Conservation (phyloP, 2,888 invertebrate genomes). For the Catocala nupta region DNA sequence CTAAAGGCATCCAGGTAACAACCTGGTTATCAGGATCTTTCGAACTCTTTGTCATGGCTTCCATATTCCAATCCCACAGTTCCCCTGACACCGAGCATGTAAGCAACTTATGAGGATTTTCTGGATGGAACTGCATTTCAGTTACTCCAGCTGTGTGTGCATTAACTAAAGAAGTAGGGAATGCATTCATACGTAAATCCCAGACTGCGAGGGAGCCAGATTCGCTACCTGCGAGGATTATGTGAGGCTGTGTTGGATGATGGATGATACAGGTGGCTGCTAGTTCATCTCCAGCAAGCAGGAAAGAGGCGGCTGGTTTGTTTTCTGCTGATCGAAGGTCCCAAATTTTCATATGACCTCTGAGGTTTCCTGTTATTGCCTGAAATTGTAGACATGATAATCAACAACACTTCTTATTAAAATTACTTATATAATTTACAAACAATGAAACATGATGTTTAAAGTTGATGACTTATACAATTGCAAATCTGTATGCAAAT, state of each 20-base stretch:
- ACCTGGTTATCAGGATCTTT: constrained; percentile 75
- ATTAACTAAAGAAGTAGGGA: constrained; percentile 93
- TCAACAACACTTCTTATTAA: too few relatives aligned
- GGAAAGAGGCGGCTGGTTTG: constrained; percentile 90
- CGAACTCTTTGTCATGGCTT: constrained; percentile 77
- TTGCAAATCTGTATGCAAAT: too few relatives aligned
- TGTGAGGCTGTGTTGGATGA: constrained; percentile 96
- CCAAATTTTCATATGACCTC: constrained; percentile 96
- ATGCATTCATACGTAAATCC: constrained; percentile 95
- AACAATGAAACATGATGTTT: too few relatives aligned
- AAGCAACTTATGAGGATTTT: constrained; percentile 94
- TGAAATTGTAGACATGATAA: constrained; percentile 61
- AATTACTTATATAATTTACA: too few relatives aligned
- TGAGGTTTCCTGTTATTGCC: constrained; percentile 94
- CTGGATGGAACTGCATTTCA: constrained; percentile 96
- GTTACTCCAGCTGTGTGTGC: constrained; percentile 92
- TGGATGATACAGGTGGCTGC: constrained; percentile 92
- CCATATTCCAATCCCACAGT: constrained; percentile 96
- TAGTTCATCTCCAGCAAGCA: constrained; percentile 91
- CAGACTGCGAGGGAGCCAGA: constrained; percentile 95
- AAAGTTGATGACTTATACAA: too few relatives aligned
- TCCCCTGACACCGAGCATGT: constrained; percentile 94
- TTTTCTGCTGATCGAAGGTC: constrained; percentile 90
- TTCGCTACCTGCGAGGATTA: constrained; percentile 94
- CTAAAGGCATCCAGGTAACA: constrained; percentile 90